Conservation (phyloP, 2,113 vertebrate genomes). For the Phainopepla nitens region DNA sequence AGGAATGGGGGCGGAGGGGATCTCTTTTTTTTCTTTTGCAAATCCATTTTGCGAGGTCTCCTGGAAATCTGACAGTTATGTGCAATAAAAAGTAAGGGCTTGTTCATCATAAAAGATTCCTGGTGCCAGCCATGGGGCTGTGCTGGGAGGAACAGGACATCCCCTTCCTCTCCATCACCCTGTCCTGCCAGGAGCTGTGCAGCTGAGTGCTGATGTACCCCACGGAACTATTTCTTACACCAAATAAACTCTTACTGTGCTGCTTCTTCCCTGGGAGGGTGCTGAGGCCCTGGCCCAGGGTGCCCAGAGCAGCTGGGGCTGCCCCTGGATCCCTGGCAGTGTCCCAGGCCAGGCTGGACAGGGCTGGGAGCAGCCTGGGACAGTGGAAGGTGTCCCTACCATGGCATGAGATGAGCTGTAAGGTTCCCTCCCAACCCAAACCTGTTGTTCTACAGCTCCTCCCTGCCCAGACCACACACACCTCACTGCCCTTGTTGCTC, state of each 20-base stretch:
- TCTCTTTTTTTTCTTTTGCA: background rate
- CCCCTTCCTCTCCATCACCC: background rate
- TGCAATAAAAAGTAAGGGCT: background rate
- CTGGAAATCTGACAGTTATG: constrained; percentile 12
- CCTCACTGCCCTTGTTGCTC: background rate
- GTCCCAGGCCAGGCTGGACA: rapidly evolving
- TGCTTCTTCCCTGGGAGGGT: background rate
- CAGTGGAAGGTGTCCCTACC: background rate
- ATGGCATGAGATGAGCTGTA: background rate
- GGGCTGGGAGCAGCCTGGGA: background rate
- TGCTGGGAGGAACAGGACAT: background rate
- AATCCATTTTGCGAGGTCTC: constrained; percentile 8
- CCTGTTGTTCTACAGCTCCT: background rate
- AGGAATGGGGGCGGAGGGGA: background rate
- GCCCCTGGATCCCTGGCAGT: background rate
- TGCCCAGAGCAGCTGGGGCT: background rate
- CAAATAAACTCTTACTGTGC: background rate
- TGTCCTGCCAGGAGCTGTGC: background rate
- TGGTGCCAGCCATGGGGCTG: background rate
- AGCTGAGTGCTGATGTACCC: background rate
- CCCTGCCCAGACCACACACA: background rate
- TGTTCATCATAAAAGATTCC: background rate
- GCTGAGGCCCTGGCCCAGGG: background rate
- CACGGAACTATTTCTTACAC: background rate
- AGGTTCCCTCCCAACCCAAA: background rate